phyloP scores from a whole-genome alignment of 2,113 vertebrate species.

The Cepphus grylle region DNA sequence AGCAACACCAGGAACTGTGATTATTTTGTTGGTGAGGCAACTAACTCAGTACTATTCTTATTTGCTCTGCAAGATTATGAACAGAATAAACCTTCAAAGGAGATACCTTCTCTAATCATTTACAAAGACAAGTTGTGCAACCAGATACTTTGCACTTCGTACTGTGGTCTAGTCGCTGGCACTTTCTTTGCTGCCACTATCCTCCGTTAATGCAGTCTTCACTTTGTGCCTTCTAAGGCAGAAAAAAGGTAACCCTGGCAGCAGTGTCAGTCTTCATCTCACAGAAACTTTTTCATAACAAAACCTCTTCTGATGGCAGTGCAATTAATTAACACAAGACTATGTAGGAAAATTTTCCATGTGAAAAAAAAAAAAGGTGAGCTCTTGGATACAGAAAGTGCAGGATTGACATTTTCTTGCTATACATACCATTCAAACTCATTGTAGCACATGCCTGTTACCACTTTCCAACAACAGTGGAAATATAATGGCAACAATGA shows the following conservation, averaged over 20 bases:
- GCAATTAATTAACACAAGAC: neutral
- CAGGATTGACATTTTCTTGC: neutral
- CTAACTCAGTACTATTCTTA: neutral
- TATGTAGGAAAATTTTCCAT: neutral
- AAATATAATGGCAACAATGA: neutral
- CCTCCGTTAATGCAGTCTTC: neutral
- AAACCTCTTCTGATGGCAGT: neutral
- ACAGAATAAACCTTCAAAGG: neutral
- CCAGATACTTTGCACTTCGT: neutral
- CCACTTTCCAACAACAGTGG: neutral
- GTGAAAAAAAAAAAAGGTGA: neutral
- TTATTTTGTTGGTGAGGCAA: neutral
- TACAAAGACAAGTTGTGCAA: neutral
- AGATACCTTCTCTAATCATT: neutral
- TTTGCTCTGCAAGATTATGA: neutral
- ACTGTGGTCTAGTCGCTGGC: neutral
- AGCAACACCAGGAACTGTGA: neutral
- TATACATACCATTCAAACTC: neutral
- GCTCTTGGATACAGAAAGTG: neutral
- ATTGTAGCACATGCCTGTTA: neutral
- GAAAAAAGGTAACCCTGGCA: neutral
- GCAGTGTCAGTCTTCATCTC: neutral
- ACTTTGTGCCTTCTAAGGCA: neutral
- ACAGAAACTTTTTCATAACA: neutral
- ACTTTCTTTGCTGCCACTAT: neutral